Percentiles rank a stretch among this genome's conserved stretches.
Evolutionary conservation across 2,797 vertebrate species (phyloP).

Genomic region (Girardinus metallicus): DNA sequence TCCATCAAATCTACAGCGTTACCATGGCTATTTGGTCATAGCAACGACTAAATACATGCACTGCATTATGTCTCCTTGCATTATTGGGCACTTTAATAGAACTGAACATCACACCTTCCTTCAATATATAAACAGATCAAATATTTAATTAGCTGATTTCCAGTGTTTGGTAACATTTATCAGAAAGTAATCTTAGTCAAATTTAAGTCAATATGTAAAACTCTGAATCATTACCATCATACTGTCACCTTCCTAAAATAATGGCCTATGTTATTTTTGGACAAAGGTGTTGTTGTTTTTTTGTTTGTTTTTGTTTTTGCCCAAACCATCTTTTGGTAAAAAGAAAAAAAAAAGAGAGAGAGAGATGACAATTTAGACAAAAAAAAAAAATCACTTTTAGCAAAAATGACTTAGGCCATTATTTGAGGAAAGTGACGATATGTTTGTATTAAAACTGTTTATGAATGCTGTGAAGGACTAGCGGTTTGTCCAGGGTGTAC

Average conservation of each 20-base stretch:
- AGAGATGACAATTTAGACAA: no score
- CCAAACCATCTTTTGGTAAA: no score
- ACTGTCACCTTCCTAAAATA: no score
- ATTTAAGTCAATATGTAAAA: constrained; percentile 1
- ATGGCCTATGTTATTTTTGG: no score
- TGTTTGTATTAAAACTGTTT: not conserved
- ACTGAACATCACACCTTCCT: not conserved
- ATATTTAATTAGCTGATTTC: not conserved
- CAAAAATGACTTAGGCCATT: no score
- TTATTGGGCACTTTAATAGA: not conserved
- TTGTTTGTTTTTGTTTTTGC: no score
- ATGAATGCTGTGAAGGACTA: not conserved
- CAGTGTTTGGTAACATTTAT: not conserved
- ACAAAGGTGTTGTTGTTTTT: no score
- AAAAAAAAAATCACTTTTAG: no score
- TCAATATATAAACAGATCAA: not conserved
- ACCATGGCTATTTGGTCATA: constrained; percentile 13
- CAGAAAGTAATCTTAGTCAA: not conserved
- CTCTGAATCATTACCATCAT: not conserved
- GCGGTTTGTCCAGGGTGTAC: not conserved
- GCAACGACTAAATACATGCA: not conserved
- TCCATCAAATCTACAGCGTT: not conserved
- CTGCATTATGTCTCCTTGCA: not conserved
- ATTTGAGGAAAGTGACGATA: not conserved
- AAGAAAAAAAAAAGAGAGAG: no score